phyloP scores from a whole-genome alignment of 2,113 vertebrate genomes.

The Suricata suricatta region DNA sequence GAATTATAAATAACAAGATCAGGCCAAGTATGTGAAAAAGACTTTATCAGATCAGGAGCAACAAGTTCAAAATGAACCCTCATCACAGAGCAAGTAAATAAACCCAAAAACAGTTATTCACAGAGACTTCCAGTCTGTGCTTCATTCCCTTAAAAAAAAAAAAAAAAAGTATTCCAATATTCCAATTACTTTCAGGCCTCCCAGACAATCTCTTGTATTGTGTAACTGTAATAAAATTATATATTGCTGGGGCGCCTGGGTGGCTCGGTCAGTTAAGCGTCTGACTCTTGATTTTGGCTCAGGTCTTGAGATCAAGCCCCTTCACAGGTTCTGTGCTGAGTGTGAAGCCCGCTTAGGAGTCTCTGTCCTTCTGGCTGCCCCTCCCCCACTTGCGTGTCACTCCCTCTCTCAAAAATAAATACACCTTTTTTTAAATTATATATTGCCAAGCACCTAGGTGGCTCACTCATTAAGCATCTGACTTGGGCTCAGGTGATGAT shows the following conservation, averaged over 20 bases:
- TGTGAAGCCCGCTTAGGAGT: no score
- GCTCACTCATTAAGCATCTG: no score
- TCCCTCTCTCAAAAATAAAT: no score
- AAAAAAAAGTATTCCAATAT: background rate
- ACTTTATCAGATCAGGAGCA: conserved; percentile 6
- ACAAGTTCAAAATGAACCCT: conserved; percentile 45
- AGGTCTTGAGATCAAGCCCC: no score
- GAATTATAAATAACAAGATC: conserved; percentile 71
- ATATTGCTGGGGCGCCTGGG: background rate
- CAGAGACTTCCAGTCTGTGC: background rate
- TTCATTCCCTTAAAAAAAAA: background rate
- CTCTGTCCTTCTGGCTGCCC: no score
- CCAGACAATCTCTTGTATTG: background rate
- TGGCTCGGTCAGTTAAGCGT: no score
- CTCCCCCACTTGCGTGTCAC: no score
- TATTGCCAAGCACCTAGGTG: no score
- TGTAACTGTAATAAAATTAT: background rate
- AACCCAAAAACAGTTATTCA: background rate
- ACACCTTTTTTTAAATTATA: no score
- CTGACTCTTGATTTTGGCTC: no score
- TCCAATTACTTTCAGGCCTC: background rate
- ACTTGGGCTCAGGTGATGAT: no score
- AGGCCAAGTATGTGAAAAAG: conserved; percentile 46
- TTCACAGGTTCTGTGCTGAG: no score
- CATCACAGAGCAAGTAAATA: background rate